These are phyloP conservation scores for Microtus richardsoni DNA, from an alignment of 2,113 vertebrate species.

Conservation along the genomic window DNA sequence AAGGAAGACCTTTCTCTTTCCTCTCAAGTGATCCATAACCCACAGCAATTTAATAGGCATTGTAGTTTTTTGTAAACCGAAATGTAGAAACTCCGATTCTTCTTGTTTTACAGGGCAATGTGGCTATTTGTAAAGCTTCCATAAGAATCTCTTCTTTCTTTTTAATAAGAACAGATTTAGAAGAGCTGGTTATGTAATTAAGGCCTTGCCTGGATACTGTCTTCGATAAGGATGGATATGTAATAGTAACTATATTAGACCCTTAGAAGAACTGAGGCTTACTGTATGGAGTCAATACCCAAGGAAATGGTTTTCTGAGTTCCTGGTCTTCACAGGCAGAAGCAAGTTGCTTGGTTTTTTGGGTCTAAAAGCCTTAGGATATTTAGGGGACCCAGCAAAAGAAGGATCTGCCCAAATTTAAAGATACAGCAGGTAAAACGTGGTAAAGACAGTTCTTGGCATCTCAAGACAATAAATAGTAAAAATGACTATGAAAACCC, in stretches of 20 bases:
- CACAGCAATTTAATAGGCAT: neutral
- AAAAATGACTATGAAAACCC: conserved; percentile 10
- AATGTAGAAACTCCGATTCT: conserved; percentile 6
- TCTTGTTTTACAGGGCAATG: conserved; percentile 13
- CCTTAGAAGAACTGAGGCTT: neutral
- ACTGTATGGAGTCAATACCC: neutral
- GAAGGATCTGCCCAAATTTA: conserved; percentile 2
- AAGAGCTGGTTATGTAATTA: conserved; percentile 50
- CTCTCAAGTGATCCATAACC: neutral
- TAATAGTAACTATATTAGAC: neutral
- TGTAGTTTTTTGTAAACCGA: neutral
- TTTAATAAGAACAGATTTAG: neutral
- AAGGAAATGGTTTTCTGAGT: conserved; percentile 34
- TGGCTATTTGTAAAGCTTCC: neutral
- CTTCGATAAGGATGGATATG: neutral
- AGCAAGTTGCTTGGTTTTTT: neutral
- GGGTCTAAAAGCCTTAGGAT: neutral
- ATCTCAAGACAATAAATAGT: conserved; percentile 9
- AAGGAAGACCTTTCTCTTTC: conserved; percentile 24
- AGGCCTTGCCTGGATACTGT: conserved; percentile 7
- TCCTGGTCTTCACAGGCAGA: neutral
- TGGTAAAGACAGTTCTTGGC: conserved; percentile 2
- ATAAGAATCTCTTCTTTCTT: neutral
- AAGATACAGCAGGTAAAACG: neutral
- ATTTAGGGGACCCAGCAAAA: neutral